Base-by-base conservation (phyloP, 2,797 vertebrate species). In the Sebastes wilsoni region DNA sequence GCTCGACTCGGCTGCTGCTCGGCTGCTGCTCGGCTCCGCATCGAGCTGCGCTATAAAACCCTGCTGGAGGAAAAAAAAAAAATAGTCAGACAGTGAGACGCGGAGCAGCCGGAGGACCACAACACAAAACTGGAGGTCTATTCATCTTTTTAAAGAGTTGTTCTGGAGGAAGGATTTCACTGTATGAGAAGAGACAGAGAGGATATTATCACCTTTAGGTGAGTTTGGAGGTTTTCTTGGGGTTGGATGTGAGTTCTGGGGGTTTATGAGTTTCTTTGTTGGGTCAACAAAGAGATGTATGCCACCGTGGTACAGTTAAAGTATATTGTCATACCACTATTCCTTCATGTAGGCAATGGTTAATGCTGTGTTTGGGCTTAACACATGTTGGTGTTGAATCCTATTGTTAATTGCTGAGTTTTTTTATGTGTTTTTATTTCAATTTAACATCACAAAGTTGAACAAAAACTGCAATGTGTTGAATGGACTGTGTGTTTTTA, bases 41-140 rank as follows among this genome's bases (percentile, higher is more conserved):
- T 60, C 58, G 74, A 81, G 80, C 79, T 2, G 88, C 78, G 66
- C 75, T 96, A 96, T 96, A 96, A 95, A 96, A 95, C 82, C 90
- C 82, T 79, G 79, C 72, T 66, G 89, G 92, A 83, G 79, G 77
- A 83, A 75, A 90, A 89, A 93, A 93, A 75, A 75, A 81, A 83
- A n/a, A 22, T 92, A 84, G 87, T 72, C 86, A 90, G 91, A 52
- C 49, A 52, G 18, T 30, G 79, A 87, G 77, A 83, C 60, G 49
- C 64, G 5, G 52, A 74, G 46, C 49, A 58, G 20, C 38, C 38
- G 13, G 78, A 83, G 77, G 22, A 84, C 20, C 54, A 62, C 32
- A 62, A 74, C 79, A 60, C 75, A 38, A 14, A 38, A 38, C 38
- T 38, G 72, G 73, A 75, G 73, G 9, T 69, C 71, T 42, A 27